Evolutionary conservation across 1,140 invertebrate genomes (phyloP).

Genomic region (Aphaenogaster floridana): DNA sequence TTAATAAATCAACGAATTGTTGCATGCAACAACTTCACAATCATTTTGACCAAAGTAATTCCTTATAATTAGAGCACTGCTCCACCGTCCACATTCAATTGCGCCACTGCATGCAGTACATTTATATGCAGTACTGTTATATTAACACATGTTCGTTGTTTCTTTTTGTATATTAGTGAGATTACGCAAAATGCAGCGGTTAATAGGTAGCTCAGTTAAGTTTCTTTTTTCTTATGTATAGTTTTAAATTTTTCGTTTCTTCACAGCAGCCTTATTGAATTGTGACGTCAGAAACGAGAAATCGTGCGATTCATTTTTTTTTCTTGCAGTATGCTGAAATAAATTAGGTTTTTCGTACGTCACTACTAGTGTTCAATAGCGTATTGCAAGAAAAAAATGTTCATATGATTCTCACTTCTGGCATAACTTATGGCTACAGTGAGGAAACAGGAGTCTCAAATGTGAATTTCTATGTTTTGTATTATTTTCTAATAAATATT

Average conservation of each 20-base stretch:
- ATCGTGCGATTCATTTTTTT: background rate
- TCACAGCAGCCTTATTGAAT: background rate
- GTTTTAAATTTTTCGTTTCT: conserved; percentile 6
- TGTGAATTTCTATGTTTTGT: conserved; percentile 30
- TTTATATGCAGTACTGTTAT: background rate
- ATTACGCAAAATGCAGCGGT: background rate
- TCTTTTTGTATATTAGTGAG: conserved; percentile 35
- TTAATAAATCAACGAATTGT: conserved; percentile 31
- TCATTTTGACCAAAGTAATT: conserved; percentile 26
- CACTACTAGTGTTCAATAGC: background rate
- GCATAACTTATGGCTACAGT: background rate
- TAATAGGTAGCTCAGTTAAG: conserved; percentile 21
- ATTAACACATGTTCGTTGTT: background rate
- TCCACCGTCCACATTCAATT: background rate
- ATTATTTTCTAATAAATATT: conserved; percentile 37
- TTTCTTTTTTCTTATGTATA: conserved; percentile 27
- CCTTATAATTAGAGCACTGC: background rate
- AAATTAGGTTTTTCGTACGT: background rate
- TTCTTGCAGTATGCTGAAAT: background rate
- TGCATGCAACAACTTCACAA: background rate
- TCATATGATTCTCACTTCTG: background rate
- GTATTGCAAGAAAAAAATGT: conserved; percentile 4
- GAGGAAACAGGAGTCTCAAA: background rate
- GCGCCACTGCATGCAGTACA: background rate
- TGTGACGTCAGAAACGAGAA: background rate